These are phyloP conservation scores for Parnassius orleans DNA, from an alignment of 2,888 invertebrate genomes.

Conservation along the genomic window DNA sequence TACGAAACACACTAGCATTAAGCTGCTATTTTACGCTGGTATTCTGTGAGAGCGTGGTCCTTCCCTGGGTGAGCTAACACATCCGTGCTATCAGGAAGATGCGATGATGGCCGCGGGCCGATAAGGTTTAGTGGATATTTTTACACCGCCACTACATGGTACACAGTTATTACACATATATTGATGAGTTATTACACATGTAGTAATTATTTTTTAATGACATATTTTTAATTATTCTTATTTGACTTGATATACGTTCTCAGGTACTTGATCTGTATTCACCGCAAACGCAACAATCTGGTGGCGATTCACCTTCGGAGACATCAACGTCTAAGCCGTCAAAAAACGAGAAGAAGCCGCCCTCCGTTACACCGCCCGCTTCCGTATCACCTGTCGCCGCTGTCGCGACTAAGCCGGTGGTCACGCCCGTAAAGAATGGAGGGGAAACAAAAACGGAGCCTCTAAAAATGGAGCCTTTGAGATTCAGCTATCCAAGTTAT, in stretches of 20 bases:
- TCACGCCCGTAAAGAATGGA: conserved; percentile 70
- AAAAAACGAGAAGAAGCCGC: conserved; percentile 80
- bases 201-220: too few relatives aligned
- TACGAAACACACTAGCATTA: too few relatives aligned
- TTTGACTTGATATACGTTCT: neutral
- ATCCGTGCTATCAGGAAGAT: too few relatives aligned
- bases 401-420: conserved; percentile 41
- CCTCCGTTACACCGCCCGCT: conserved; percentile 74
- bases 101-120: too few relatives aligned
- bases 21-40: too few relatives aligned
- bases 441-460: conserved; percentile 58
- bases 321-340: conserved; percentile 61
- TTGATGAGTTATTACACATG: too few relatives aligned
- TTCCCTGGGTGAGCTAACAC: too few relatives aligned
- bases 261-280: conserved; percentile 94
- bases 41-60: too few relatives aligned
- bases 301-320: conserved; percentile 85
- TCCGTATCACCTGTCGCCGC: conserved; percentile 71
- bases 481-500: conserved; percentile 58
- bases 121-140: too few relatives aligned
- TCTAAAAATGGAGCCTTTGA: conserved; percentile 53
- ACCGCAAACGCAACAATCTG: conserved; percentile 82
- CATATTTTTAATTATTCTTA: too few relatives aligned
- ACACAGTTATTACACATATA: too few relatives aligned
- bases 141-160: too few relatives aligned